Base-by-base conservation (phyloP, 2,113 vertebrate species). In the Malurus melanocephalus region DNA sequence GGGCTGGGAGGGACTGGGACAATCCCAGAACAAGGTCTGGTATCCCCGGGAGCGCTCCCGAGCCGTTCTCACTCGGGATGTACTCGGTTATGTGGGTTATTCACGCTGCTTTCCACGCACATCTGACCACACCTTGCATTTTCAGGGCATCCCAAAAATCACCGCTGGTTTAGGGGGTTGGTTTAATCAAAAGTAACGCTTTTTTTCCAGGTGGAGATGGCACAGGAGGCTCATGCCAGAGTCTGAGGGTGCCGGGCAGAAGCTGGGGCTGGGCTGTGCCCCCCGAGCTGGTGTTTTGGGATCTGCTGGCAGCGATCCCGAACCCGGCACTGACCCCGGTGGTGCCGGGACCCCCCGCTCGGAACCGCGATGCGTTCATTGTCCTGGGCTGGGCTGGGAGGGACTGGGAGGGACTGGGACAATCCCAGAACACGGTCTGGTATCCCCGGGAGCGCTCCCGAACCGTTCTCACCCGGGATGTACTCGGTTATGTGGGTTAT, bases 1-100 rank as follows among this genome's bases (percentile, higher is more conserved):
- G n/a, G n/a, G n/a, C n/a, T n/a, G n/a, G n/a, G n/a, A n/a, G n/a
- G n/a, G n/a, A n/a, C n/a, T n/a, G n/a, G n/a, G n/a, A n/a, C n/a
- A n/a, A n/a, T n/a, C n/a, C n/a, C n/a, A n/a, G n/a, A n/a, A n/a
- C n/a, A n/a, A n/a, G n/a, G n/a, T n/a, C n/a, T n/a, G n/a, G n/a
- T 32, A 23, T 40, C 30, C 59, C 15, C 9, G 1, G 60, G 46
- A 13, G 26, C 0, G 2, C 16, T 60, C 14, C 69, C 0, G 5
- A 6, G 40, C 13, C 59, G 23, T 6, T 0, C 38, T 33, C 38
- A 4, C 19, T 6, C 10, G 26, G 35, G 35, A 16, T 5, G 1
- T 2, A 0, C 40, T 28, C 0, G 0, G 2, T 21, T 18, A 4
- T 11, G 14, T n/a, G 1, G 1, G 23, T 11, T 12, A 4, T 6